A percentile compares a stretch with the other conserved stretches of the same genome.
These are phyloP conservation scores for Corapipo altera DNA, from an alignment of 2,113 vertebrate genomes.

Conservation along the genomic window DNA sequence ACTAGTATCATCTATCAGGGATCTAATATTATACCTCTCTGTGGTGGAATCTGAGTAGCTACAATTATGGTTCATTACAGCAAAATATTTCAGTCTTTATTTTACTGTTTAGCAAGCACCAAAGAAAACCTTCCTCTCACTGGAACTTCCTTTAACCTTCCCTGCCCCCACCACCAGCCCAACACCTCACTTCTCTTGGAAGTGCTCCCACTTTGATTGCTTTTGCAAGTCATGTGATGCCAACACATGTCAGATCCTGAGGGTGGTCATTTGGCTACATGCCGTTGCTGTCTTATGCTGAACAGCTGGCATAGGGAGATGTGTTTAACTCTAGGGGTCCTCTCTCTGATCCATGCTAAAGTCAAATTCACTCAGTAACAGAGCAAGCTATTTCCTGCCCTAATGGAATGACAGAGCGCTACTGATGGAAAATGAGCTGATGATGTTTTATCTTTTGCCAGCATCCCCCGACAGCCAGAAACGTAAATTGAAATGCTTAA, in stretches of 20 bases:
- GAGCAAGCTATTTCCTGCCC: conserved; percentile 56
- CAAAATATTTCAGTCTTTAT: conserved; percentile 6
- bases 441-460: conserved; percentile 66
- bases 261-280: conserved; percentile 34
- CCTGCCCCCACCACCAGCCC: rapidly evolving
- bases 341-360: conserved; percentile 21
- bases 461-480: conserved; percentile 52
- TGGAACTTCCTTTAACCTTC: neutral
- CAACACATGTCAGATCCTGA: neutral
- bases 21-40: neutral
- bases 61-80: neutral
- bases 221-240: neutral
- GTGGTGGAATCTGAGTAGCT: neutral
- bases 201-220: neutral
- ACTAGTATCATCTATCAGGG: neutral
- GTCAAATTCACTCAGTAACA: conserved; percentile 56
- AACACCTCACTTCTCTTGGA: conserved; percentile 2
- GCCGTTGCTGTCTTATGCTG: neutral
- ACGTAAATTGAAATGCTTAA: conserved; percentile 55
- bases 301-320: conserved; percentile 17
- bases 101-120: neutral
- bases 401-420: conserved; percentile 60
- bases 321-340: conserved; percentile 44
- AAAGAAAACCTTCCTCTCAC: neutral
- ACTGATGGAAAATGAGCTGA: conserved; percentile 65